Conservation (phyloP, 2,797 vertebrate genomes). For the Tenualosa thibaudeaui region DNA sequence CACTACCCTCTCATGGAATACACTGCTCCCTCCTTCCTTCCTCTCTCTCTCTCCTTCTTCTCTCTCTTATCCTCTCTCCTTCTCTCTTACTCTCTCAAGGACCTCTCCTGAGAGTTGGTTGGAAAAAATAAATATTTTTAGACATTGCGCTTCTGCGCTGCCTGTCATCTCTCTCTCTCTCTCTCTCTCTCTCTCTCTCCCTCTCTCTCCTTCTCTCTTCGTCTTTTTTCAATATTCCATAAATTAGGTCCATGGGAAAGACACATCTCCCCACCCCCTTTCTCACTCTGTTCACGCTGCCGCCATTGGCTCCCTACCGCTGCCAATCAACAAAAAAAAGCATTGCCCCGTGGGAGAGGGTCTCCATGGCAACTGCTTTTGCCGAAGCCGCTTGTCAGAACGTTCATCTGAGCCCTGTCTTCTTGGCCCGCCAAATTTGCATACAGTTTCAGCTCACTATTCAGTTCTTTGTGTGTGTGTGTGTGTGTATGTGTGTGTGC, state of each 20-base stretch:
- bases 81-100: conserved; percentile 52
- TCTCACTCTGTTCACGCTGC: conserved; percentile 65
- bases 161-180: conserved; percentile 57
- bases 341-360: conserved; percentile 68
- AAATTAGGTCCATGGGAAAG: conserved; percentile 75
- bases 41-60: conserved; percentile 39
- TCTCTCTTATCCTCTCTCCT: conserved; percentile 33
- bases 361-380: conserved; percentile 77
- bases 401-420: conserved; percentile 58
- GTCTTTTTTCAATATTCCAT: conserved; percentile 52
- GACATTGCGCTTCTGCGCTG: conserved; percentile 63
- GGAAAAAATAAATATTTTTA: conserved; percentile 79
- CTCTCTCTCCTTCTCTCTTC: conserved; percentile 23
- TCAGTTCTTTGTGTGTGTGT: background rate
- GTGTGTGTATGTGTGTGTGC: background rate
- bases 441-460: conserved; percentile 21
- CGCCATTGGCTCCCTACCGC: conserved; percentile 70
- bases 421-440: conserved; percentile 15
- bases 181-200: conserved; percentile 12
- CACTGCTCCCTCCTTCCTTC: conserved; percentile 22
- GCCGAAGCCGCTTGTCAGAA: conserved; percentile 69
- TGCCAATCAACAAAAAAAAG: conserved; percentile 66
- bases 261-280: conserved; percentile 65
- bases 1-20: conserved; percentile 12
- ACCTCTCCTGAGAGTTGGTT: conserved; percentile 71